Percentiles rank a stretch among this genome's conserved stretches.
Evolutionary conservation across 2,113 vertebrate species (phyloP).

Genomic region (Sphyrna mokarran): DNA sequence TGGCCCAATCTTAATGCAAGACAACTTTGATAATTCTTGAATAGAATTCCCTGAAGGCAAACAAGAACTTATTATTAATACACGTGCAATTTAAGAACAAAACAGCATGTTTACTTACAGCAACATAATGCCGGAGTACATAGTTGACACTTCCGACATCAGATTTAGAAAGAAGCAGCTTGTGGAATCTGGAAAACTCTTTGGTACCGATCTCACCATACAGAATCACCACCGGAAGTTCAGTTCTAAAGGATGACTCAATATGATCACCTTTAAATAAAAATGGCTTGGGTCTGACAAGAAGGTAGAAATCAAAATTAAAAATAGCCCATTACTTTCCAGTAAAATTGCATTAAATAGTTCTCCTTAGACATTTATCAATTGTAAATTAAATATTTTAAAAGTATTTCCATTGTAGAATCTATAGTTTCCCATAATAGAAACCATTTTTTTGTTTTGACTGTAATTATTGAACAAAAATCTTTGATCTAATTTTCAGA

Average conservation of each 20-base stretch:
- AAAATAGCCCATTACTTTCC: neutral
- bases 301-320: conserved; percentile 37
- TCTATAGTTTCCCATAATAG: neutral
- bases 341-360: neutral
- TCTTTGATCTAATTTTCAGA: neutral
- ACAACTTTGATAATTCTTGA: conserved; percentile 6
- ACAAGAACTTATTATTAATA: neutral
- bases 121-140: conserved; percentile 79
- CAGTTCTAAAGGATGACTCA: conserved; percentile 64
- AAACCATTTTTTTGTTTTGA: neutral
- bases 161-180: conserved; percentile 62
- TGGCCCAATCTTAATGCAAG: neutral
- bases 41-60: neutral
- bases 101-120: conserved; percentile 57
- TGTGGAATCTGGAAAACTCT: conserved; percentile 74
- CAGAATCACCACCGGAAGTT: conserved; percentile 76
- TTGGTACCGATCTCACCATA: conserved; percentile 78
- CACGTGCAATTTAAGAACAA: neutral
- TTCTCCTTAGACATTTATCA: neutral
- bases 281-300: conserved; percentile 77
- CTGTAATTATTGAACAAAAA: neutral
- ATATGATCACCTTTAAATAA: conserved; percentile 92
- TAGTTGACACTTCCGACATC: conserved; percentile 73
- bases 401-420: neutral
- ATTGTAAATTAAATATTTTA: neutral